A percentile compares a stretch with the other conserved stretches of the same genome.
phyloP scores from a whole-genome alignment of 2,888 invertebrate genomes.

The Chrysopilus asiliformis region DNA sequence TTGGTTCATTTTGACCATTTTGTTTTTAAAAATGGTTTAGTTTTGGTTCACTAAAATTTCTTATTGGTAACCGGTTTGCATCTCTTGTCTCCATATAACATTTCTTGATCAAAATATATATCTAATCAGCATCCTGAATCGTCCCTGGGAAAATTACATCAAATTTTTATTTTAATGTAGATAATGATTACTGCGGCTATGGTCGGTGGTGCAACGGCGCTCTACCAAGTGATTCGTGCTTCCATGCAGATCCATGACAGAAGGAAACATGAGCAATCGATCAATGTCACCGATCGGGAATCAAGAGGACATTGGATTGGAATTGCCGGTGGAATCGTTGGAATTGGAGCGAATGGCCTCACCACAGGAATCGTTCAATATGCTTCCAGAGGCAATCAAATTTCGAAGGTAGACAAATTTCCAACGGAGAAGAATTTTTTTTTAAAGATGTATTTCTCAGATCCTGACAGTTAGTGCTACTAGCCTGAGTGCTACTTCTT shows the following conservation, averaged over 20 bases:
- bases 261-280: constrained; percentile 26
- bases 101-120: too few relatives aligned
- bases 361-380: constrained; percentile 20
- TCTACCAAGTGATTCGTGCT: constrained; percentile 23
- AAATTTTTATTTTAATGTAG: too few relatives aligned
- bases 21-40: too few relatives aligned
- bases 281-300: constrained; percentile 21
- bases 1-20: too few relatives aligned
- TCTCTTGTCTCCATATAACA: too few relatives aligned
- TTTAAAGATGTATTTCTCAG: neutral
- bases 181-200: constrained; percentile 18
- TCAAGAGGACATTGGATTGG: constrained; percentile 27
- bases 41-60: too few relatives aligned
- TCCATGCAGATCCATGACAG: constrained; percentile 21
- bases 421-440: neutral
- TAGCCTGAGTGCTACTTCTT: constrained; percentile 26
- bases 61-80: too few relatives aligned
- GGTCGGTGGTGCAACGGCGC: constrained; percentile 20
- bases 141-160: too few relatives aligned
- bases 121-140: too few relatives aligned
- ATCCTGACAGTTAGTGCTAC: constrained; percentile 21
- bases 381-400: constrained; percentile 22
- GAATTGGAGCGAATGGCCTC: constrained; percentile 22
- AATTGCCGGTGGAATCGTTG: constrained; percentile 22
- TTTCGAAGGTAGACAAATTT: constrained; percentile 20